A percentile compares a stretch with the other conserved stretches of the same genome.
Conservation (phyloP, 2,797 vertebrate species). For the Enteromius mattozi region DNA sequence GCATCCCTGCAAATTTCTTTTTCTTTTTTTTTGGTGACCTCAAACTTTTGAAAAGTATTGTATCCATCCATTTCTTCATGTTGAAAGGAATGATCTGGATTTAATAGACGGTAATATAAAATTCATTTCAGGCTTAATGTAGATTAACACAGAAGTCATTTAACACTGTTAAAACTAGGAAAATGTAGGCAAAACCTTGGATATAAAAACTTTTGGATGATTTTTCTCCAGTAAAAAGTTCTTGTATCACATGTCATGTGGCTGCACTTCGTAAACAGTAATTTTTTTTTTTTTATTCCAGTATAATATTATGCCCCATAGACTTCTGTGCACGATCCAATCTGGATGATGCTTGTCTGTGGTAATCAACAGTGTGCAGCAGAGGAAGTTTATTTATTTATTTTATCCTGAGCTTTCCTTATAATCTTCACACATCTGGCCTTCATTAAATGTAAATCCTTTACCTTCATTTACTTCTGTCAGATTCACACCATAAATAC, state of each 20-base stretch:
- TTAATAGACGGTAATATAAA: neutral
- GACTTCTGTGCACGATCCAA: neutral
- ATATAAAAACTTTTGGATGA: too few relatives aligned
- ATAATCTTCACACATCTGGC: neutral
- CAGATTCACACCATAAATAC: neutral
- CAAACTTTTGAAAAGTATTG: neutral
- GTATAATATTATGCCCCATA: neutral
- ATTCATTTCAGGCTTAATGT: neutral
- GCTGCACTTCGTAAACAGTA: neutral
- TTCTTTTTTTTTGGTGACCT: neutral
- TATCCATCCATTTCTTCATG: neutral
- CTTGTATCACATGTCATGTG: neutral
- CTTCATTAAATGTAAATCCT: neutral
- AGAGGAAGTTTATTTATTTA: neutral
- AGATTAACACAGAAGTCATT: neutral
- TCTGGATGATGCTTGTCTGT: neutral
- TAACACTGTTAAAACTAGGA: neutral
- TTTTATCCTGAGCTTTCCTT: neutral
- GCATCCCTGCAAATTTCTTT: neutral
- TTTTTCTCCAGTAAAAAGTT: neutral
- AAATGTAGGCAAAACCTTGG: neutral
- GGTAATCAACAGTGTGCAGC: neutral
- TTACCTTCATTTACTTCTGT: too few relatives aligned
- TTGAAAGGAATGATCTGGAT: neutral
- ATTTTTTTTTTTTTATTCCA: neutral